Evolutionary conservation across 2,113 vertebrate genomes (phyloP), one percentile per base, ranked within the genome.

Genomic region (Suncus etruscus): DNA sequence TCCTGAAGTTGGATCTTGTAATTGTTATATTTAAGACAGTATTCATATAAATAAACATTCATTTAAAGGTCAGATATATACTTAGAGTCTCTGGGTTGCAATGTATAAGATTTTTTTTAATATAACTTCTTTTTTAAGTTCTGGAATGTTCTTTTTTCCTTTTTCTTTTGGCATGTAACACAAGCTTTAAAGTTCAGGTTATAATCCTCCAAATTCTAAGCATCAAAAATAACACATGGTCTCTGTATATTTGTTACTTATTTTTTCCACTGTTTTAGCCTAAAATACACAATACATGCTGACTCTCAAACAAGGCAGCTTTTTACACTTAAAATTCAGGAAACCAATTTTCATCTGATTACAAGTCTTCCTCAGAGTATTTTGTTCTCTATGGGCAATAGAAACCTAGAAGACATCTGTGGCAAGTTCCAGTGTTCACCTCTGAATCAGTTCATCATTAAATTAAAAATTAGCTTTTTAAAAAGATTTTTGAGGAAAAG

Each of bases 51-150:
- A 77, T 27, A 79, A 93, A 39, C 15, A 80, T 51, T 85, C 6
- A 65, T 88, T 83, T 76, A 20, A 89, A 90, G 76, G 77, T 83
- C 31, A 77, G 6, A 65, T 24, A 68, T 94, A 31, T 93, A 81
- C 69, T 58, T 74, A 70, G 25, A 77, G 8, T 78, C 83, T 93
- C 54, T 66, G 22, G 9, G 63, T 77, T 92, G 5, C 11, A 65
- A 45, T 31, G n/a, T 69, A 18, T 90, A 39, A 39, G 24, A n/a
- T n/a, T 39, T 39, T 39, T 39, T 39, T 39, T 5, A 39, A 39
- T 39, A 39, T 39, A 39, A 39, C 39, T 5, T 39, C 39, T 39
- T 39, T 39, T 39, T 39, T 39, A 39, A 39, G 39, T 39, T 39
- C 39, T 39, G 39, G 5, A 39, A 39, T 39, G 39, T 39, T 39